These are phyloP conservation scores for Dynastes tityus DNA, from an alignment of 2,888 invertebrate species.

Conservation along the genomic window DNA sequence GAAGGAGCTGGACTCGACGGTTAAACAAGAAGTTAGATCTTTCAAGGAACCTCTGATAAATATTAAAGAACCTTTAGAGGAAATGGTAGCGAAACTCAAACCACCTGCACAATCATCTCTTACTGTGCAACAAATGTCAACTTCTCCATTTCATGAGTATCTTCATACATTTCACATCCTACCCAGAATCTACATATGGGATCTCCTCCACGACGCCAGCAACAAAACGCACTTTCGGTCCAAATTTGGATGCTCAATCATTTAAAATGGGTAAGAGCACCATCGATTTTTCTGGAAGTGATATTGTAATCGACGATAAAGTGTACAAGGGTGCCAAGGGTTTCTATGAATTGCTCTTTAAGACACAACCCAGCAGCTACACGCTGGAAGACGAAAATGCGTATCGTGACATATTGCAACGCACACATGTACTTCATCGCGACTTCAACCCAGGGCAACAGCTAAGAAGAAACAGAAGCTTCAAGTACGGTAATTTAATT, in stretches of 20 bases:
- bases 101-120: not conserved
- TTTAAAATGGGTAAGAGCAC: constrained; percentile 32
- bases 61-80: not conserved
- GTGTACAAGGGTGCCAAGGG: constrained; percentile 2
- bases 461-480: constrained; percentile 23
- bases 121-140: not conserved
- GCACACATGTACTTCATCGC: constrained; percentile 37
- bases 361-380: constrained; percentile 43
- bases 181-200: constrained; percentile 1
- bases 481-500: constrained; percentile 39
- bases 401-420: constrained; percentile 47
- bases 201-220: not conserved
- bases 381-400: constrained; percentile 34
- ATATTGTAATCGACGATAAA: too few species aligned
- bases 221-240: constrained; percentile 9
- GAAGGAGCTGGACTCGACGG: not conserved
- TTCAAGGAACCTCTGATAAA: not conserved
- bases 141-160: not conserved
- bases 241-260: not conserved
- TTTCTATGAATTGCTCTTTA: constrained; percentile 51
- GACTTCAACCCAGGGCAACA: constrained; percentile 40
- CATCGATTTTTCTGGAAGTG: too few species aligned
- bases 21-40: constrained; percentile 7
- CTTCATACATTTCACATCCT: not conserved
- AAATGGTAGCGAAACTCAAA: not conserved